These are phyloP conservation scores for Drosophila sulfurigaster DNA, from an alignment of 1,140 invertebrate genomes.

Conservation along the genomic window DNA sequence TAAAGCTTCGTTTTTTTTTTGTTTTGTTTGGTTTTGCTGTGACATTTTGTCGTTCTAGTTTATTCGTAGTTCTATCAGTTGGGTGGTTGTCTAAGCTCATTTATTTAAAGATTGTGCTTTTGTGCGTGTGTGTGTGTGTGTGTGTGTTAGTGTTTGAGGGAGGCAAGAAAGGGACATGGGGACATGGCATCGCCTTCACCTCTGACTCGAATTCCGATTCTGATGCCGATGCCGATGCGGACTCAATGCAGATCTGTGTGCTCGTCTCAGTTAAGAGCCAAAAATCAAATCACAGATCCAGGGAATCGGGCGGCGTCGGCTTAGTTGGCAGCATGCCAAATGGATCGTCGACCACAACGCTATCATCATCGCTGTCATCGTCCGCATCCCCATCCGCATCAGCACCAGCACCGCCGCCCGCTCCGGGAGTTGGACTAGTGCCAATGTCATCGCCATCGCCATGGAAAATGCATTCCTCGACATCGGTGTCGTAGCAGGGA, in stretches of 20 bases:
- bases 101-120: slow-evolving; percentile 61
- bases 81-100: slow-evolving; percentile 67
- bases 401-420: neutral
- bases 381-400: slow-evolving; percentile 19
- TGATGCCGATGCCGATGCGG: neutral
- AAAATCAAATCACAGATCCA: slow-evolving; percentile 85
- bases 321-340: slow-evolving; percentile 81
- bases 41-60: neutral
- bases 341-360: slow-evolving; percentile 79
- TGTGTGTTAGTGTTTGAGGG: too few species aligned
- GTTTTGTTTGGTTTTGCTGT: neutral
- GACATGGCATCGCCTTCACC: neutral
- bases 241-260: neutral
- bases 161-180: neutral
- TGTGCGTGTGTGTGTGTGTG: slow-evolving; percentile 3
- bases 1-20: neutral
- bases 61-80: slow-evolving; percentile 34
- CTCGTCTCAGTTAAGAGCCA: slow-evolving; percentile 63
- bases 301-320: slow-evolving; percentile 83
- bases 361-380: slow-evolving; percentile 68
- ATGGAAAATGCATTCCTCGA: slow-evolving; percentile 87
- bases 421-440: neutral
- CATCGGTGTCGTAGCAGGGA: slow-evolving; percentile 85
- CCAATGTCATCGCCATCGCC: slow-evolving; percentile 72
- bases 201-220: slow-evolving; percentile 11